These are phyloP conservation scores for Calameuta idolon DNA, from an alignment of 2,888 invertebrate genomes.

Conservation along the genomic window DNA sequence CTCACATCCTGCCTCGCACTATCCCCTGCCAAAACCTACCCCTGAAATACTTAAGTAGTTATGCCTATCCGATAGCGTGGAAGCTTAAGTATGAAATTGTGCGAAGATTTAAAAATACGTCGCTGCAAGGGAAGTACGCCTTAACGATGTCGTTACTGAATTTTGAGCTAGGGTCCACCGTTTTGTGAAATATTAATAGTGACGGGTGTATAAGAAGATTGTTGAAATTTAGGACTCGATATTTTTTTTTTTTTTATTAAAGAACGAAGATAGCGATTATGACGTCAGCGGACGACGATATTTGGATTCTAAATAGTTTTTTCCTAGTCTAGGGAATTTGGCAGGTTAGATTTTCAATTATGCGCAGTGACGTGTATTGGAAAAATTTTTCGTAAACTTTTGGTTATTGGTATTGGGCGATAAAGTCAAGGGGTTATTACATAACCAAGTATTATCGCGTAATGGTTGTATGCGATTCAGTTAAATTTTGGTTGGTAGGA, in stretches of 20 bases:
- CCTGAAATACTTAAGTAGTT: conserved; percentile 36
- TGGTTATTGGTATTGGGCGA: not conserved
- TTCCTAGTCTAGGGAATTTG: too few relatives aligned
- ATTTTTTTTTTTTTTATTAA: not conserved
- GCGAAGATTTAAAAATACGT: not conserved
- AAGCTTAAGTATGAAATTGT: conserved; percentile 36
- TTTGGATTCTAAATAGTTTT: too few relatives aligned
- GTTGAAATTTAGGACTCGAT: not conserved
- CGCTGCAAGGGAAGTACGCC: not conserved
- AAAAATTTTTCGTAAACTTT: not conserved
- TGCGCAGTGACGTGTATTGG: not conserved
- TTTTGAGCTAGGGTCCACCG: not conserved
- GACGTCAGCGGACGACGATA: too few relatives aligned
- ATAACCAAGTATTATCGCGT: not conserved
- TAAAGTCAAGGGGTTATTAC: not conserved
- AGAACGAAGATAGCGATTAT: not conserved
- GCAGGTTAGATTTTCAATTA: not conserved
- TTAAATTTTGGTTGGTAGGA: not conserved
- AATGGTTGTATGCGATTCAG: not conserved
- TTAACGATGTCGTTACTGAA: not conserved
- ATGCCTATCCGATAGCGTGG: conserved; percentile 26
- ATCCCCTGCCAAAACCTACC: conserved; percentile 12
- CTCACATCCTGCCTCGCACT: conserved; percentile 2
- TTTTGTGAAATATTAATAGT: not conserved
- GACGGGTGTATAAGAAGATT: not conserved